Base-by-base conservation (phyloP, 2,797 vertebrate genomes). In the Coccyzus lansbergi region DNA sequence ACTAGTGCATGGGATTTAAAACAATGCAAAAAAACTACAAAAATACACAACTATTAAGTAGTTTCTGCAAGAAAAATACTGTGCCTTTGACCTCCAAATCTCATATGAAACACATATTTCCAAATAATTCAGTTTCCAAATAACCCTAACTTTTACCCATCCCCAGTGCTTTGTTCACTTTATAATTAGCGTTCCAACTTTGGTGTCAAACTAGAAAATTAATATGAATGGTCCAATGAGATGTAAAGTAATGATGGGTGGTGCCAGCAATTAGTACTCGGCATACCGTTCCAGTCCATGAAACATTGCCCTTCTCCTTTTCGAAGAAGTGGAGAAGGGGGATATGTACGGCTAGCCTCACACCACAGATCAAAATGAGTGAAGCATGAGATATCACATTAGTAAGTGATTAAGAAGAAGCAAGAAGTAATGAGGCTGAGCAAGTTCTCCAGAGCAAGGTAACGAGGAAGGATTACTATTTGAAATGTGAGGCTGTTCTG, bases 361-460 rank as follows among this genome's bases (percentile, higher is more conserved):
- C 44, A 91, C 31, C 28, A 67, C 0, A 7, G 44, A 42, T 16
- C 28, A 40, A 70, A 44, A 31, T 9, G 55, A 59, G 40, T 18
- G 26, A 86, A 84, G 63, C 64, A 69, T 10, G n/a, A 77, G 55
- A 65, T 20, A 63, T 2, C 40, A 93, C 26, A 78, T 71, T 46
- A 78, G 31, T 10, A 83, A 87, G 71, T 33, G 16, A 75, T 70
- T 60, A 92, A 56, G 75, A 86, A 15, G 40, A 91, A 87, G 33
- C 31, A 89, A 92, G 77, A 91, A n/a, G 24, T n/a, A 81, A 78
- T 33, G 56, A 92, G 60, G 22, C 40, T 34, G 44, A 86, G 36
- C 16, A 85, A 22, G 22, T 44, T 65, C 40, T 62, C 67, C 33
- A 63, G 33, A 81, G 14, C 15, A 77, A 83, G n/a, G 52, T 31